phyloP scores from a whole-genome alignment of 1,140 invertebrate genomes.

The Metopolophium dirhodum region DNA sequence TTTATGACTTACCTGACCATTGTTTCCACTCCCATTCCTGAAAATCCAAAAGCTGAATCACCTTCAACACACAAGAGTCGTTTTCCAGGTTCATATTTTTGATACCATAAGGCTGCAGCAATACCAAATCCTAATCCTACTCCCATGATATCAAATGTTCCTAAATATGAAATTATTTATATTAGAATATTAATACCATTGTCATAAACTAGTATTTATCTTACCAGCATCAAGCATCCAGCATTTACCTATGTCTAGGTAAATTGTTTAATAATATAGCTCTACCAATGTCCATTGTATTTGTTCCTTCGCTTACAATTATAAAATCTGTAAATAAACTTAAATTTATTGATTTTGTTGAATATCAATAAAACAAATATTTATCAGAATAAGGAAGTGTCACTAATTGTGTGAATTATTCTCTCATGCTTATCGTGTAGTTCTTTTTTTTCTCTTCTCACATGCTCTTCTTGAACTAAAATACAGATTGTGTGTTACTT shows the following conservation, averaged over 20 bases:
- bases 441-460: background rate
- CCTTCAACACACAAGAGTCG: constrained; percentile 75
- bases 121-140: constrained; percentile 93
- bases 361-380: background rate
- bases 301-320: constrained; percentile 97
- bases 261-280: constrained; percentile 82
- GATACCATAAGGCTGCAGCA: constrained; percentile 88
- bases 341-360: too few species aligned
- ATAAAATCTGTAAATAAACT: constrained; percentile 73
- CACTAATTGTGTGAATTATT: background rate
- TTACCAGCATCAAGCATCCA: constrained; percentile 75
- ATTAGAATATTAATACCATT: background rate
- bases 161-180: constrained; percentile 60
- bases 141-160: constrained; percentile 96
- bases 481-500: background rate
- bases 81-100: constrained; percentile 79
- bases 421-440: background rate
- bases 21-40: constrained; percentile 97
- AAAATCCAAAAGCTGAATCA: constrained; percentile 97
- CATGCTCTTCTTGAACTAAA: background rate
- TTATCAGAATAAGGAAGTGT: background rate
- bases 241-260: constrained; percentile 74
- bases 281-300: constrained; percentile 97
- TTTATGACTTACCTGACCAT: constrained; percentile 73
- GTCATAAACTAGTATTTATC: background rate